Conservation (phyloP, 1,140 invertebrate genomes). For the Sitobion miscanthi region DNA sequence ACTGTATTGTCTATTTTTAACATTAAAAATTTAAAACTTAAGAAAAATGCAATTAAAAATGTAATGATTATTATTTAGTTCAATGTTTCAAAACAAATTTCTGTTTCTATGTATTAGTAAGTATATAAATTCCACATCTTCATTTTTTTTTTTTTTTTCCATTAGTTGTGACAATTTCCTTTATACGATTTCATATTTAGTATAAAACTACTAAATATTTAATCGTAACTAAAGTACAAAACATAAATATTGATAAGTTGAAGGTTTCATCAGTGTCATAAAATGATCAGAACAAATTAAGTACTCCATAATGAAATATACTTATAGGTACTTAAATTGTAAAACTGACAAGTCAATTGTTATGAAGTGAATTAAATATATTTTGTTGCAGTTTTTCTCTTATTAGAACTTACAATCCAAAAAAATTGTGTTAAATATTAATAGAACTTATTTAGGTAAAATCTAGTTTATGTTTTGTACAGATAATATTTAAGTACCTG, state of each 20-base stretch:
- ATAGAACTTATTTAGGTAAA: no score
- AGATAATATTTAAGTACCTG: no score
- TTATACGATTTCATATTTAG: neutral
- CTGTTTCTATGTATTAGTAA: neutral
- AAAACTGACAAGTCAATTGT: neutral
- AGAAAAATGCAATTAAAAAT: neutral
- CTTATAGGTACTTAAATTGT: neutral
- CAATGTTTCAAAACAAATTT: neutral
- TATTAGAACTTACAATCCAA: no score
- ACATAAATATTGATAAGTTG: neutral
- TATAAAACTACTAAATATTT: neutral
- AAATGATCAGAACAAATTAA: neutral
- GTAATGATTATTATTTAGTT: neutral
- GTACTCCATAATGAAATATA: neutral
- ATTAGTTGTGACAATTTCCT: neutral
- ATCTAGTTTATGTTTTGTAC: no score
- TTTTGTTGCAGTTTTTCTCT: no score
- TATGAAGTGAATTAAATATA: neutral
- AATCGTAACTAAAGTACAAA: neutral
- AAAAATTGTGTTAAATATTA: no score
- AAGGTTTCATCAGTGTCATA: neutral
- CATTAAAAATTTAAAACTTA: slow-evolving; percentile 2
- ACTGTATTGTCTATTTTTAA: neutral
- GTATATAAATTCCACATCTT: neutral
- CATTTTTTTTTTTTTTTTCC: neutral